Evolutionary conservation across 92 coral and sea anemone genomes (phyloP), one percentile per base, ranked within the genome.

Genomic region (Paragorgia papillata): DNA sequence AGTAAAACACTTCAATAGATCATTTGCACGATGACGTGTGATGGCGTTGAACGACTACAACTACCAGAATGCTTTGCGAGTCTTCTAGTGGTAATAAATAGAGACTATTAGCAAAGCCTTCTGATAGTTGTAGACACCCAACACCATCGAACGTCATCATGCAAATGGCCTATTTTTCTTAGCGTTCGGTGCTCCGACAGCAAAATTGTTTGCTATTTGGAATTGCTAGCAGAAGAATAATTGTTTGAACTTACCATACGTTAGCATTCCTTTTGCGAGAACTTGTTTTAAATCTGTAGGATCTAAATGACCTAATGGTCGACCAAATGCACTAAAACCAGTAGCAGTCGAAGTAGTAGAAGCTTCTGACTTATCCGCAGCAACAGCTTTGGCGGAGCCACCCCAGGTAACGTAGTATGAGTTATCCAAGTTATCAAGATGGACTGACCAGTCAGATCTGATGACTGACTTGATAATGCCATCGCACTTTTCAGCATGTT

Each of bases 321-420:
- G 85, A 14, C 99, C 99, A 62, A 77, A 89, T 43, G 96, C 86
- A 1, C 90, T 91, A 57, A 91, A 66, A 22, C 96, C 79, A 25
- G 86, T 83, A n/a, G 89, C 37, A 24, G 73, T 57, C 0, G 74
- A 67, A 3, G 80, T 58, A 22, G 83, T 85, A 2, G 84, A 70
- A 30, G 78, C 27, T n/a, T 71, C 78, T 31, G 78, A 48, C 64
- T 18, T 27, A 12, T 86, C 94, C 12, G 85, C 85, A 31, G 84
- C 85, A 27, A 73, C 92, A 41, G 83, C 88, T 64, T 88, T 88
- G 51, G 85, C 96, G 53, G 91, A 85, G 18, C 95, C 92, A 69
- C 99, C 99, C 99, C 99, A 95, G 10, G 99, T 95, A 86, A 95
- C 99, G 69, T 89, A 95, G 74, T 85, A 95, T 25, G 92, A 91